Evolutionary conservation across 2,113 vertebrate species (phyloP).

Genomic region (Grammomys dolichurus): DNA sequence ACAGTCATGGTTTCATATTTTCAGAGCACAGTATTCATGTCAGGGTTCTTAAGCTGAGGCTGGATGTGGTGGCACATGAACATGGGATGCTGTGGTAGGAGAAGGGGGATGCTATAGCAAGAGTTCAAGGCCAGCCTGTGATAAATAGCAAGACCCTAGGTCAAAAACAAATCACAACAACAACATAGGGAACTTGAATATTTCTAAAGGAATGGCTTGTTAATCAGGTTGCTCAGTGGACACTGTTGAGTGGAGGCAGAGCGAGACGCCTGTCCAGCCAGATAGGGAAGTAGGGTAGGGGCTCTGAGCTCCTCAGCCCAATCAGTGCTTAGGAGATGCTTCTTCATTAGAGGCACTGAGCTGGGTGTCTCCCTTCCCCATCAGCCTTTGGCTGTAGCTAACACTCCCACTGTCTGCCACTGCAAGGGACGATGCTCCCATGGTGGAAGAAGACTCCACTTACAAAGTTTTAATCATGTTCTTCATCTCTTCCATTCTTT

Average conservation of each 20-base stretch:
- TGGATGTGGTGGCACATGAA: background rate
- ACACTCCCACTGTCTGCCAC: background rate
- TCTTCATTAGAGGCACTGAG: background rate
- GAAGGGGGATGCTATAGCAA: background rate
- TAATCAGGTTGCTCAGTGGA: background rate
- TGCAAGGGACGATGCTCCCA: background rate
- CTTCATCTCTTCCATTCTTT: background rate
- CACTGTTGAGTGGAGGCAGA: no score
- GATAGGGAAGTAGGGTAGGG: background rate
- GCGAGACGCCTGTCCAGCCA: background rate
- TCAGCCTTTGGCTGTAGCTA: background rate
- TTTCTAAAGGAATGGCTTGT: background rate
- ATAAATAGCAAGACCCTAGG: background rate
- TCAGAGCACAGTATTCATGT: background rate
- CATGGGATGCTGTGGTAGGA: no score
- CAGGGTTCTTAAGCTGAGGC: background rate
- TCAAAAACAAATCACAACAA: background rate
- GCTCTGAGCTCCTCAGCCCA: background rate
- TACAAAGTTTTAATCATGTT: background rate
- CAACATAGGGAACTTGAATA: background rate
- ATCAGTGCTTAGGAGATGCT: background rate
- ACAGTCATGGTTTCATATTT: background rate
- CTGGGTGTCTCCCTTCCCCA: background rate
- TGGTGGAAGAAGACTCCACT: background rate
- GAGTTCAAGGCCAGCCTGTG: background rate